Percentiles rank a stretch among this genome's conserved stretches.
Evolutionary conservation across 2,113 vertebrate species (phyloP).

Genomic region (Clarias batrachus): DNA sequence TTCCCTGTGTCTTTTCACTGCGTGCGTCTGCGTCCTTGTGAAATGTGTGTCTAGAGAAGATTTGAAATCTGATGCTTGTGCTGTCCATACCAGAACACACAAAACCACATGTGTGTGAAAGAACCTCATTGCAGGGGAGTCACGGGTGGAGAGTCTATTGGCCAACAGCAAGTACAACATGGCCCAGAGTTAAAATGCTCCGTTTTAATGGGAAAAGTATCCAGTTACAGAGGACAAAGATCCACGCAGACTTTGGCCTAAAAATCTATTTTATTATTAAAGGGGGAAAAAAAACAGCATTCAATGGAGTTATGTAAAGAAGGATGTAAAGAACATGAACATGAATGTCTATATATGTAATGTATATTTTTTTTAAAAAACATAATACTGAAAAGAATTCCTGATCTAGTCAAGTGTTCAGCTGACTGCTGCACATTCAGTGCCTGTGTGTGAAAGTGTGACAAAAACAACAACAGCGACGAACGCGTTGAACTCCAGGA

Average conservation of each 20-base stretch:
- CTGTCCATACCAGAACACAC: slow-evolving; percentile 39
- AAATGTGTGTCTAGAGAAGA: slow-evolving; percentile 2
- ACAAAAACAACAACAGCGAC: too few species aligned
- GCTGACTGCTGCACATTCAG: neutral
- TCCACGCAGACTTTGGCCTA: slow-evolving; percentile 1
- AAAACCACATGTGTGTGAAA: slow-evolving; percentile 43
- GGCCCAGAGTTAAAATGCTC: neutral
- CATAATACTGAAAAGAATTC: neutral
- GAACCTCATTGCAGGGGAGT: slow-evolving; percentile 37
- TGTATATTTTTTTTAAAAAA: neutral
- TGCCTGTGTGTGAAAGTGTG: neutral
- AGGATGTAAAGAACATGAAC: neutral
- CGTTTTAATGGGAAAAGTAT: neutral
- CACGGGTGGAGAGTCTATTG: neutral
- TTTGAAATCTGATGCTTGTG: slow-evolving; percentile 43
- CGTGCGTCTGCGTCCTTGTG: slow-evolving; percentile 18
- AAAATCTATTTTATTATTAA: neutral
- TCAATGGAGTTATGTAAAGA: neutral
- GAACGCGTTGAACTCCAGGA: neutral
- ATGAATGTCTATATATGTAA: neutral
- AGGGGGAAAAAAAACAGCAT: neutral
- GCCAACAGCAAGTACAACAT: neutral
- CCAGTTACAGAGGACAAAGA: neutral
- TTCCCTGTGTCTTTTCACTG: slow-evolving; percentile 10
- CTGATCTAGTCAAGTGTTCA: neutral